Percentiles rank a stretch among this genome's conserved stretches.
Conservation (phyloP, 2,797 vertebrate genomes). For the Semotilus atromaculatus region DNA sequence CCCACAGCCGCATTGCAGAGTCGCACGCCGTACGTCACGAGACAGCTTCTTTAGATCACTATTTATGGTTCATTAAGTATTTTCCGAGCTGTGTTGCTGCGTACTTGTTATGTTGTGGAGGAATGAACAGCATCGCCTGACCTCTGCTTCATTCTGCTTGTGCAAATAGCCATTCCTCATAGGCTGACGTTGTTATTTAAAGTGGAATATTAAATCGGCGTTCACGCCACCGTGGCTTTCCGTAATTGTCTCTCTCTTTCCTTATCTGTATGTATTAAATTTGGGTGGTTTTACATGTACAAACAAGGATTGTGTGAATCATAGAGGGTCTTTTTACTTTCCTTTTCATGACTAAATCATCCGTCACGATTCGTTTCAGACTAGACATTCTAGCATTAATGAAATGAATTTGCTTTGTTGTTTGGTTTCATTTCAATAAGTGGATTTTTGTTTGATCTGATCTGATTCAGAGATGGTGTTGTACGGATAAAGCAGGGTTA, state of each 20-base stretch:
- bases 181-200: constrained; percentile 60
- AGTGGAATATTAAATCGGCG: constrained; percentile 60
- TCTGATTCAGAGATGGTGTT: background rate
- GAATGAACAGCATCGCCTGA: constrained; percentile 47
- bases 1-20: constrained; percentile 42
- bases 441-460: constrained; percentile 16
- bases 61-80: constrained; percentile 68
- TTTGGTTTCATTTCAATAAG: constrained; percentile 22
- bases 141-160: constrained; percentile 56
- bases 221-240: constrained; percentile 47
- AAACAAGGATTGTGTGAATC: constrained; percentile 14
- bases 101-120: constrained; percentile 57
- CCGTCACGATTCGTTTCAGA: constrained; percentile 10
- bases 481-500: background rate
- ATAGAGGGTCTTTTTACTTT: background rate
- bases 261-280: constrained; percentile 43
- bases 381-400: background rate
- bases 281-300: constrained; percentile 17
- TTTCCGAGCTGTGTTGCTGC: constrained; percentile 60
- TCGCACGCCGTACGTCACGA: constrained; percentile 57
- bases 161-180: constrained; percentile 61
- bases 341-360: constrained; percentile 12
- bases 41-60: constrained; percentile 63
- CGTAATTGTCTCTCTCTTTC: constrained; percentile 49
- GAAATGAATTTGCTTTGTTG: constrained; percentile 21